phyloP scores from a whole-genome alignment of 2,888 invertebrate species.

The Dynastes tityus region DNA sequence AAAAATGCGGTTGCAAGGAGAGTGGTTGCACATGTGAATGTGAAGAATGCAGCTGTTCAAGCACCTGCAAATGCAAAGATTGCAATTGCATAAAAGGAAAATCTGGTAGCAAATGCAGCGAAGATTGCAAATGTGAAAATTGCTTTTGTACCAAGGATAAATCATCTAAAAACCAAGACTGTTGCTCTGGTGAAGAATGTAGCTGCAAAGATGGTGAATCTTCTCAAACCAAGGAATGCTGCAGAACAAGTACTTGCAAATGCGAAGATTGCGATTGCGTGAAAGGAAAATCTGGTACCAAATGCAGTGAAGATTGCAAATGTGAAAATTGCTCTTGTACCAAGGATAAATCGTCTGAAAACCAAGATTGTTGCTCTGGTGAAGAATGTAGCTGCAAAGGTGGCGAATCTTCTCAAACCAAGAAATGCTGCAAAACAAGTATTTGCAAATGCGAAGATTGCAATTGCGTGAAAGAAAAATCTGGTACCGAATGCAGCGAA shows the following conservation, averaged over 20 bases:
- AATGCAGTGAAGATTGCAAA: neutral
- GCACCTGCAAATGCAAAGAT: conserved; percentile 48
- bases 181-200: no score
- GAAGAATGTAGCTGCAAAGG: no score
- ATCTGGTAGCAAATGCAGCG: neutral
- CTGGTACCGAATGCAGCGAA: neutral
- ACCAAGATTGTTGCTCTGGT: no score
- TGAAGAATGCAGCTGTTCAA: neutral
- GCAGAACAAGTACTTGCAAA: conserved; percentile 43
- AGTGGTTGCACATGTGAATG: neutral
- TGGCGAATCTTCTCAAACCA: no score
- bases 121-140: neutral
- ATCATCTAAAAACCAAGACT: no score
- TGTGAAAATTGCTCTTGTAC: neutral
- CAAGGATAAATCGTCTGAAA: no score
- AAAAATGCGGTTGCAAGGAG: conserved; percentile 31
- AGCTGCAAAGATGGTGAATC: no score
- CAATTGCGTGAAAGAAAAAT: neutral
- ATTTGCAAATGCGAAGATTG: no score
- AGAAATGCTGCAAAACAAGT: no score
- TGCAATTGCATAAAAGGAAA: conserved; percentile 10
- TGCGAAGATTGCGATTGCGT: conserved; percentile 43
- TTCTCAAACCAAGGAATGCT: no score
- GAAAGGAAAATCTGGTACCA: neutral
- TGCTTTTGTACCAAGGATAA: no score